Base-by-base conservation (phyloP, 2,888 invertebrate species). In the Ischnus inquisitorius region DNA sequence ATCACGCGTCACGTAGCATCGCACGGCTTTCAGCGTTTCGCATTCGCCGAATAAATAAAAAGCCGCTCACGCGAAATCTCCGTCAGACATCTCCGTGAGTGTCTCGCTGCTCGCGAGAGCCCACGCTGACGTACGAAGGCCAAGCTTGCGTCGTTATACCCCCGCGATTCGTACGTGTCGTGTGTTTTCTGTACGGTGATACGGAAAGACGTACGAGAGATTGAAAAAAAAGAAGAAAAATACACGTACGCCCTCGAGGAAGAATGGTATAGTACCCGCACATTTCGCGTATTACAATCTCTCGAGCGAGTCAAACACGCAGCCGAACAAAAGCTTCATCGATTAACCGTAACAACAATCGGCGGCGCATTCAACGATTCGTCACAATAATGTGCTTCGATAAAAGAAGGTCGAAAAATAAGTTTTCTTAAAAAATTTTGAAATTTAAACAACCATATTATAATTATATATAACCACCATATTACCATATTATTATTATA, bases 61-160 rank as follows among this genome's bases (percentile, higher is more conserved):
- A 25, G 76, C 64, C 46, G 77, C 77, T 77, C 80, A 77, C 84
- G 78, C 54, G 22, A 78, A 84, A 84, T 84, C 84, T 84, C 81
- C 54, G 80, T 64, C 84, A 77, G 84, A 78, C 84, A 81, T 84
- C 81, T 81, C 67, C 48, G 76, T 19, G 34, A 64, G 72, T 25
- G 64, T 43, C 60, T 75, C 46, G 60, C 28, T 69, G 64, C 22
- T 64, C 69, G 78, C 65, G 68, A 84, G 74, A 84, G 74, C 81
- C 75, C 81, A 84, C 84, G 81, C 84, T 78, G 84, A 78, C 81
- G 41, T 43, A 75, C 81, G 84, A 84, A 84, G 84, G 84, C 81
- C 84, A 84, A 78, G 46, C 79, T 48, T 14, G 48, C 41, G 22
- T 10, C 25, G 10, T n/a, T 46, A 19, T 6, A 46, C 75, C n/a